Conservation (phyloP, 2,888 invertebrate genomes). For the Tiliacea citrago region DNA sequence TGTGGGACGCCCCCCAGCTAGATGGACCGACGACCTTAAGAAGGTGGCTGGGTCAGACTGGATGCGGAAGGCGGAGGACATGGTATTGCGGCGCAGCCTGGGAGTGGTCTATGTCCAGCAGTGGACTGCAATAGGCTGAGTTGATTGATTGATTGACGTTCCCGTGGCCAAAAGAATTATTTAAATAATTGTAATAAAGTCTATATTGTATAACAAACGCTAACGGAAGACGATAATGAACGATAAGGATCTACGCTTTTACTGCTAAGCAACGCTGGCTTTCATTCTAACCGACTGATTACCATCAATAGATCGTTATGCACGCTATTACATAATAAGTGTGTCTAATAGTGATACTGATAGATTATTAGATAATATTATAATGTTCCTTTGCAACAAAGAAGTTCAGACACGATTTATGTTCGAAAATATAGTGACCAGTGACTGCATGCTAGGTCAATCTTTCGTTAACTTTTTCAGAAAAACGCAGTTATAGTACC, state of each 20-base stretch:
- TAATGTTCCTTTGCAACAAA: neutral
- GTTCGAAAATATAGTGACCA: neutral
- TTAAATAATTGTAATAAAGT: constrained; percentile 14
- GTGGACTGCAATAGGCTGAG: no score
- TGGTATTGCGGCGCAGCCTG: no score
- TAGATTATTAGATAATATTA: neutral
- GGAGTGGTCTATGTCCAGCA: no score
- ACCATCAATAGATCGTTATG: constrained; percentile 34
- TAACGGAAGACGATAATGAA: constrained; percentile 51
- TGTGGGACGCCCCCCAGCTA: no score
- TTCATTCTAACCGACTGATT: constrained; percentile 58
- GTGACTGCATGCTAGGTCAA: neutral
- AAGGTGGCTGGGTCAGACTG: no score
- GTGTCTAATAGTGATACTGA: constrained; percentile 11
- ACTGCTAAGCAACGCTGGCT: constrained; percentile 41
- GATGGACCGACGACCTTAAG: no score
- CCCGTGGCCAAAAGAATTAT: no score
- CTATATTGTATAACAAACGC: constrained; percentile 23
- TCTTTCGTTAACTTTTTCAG: neutral
- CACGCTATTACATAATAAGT: constrained; percentile 64
- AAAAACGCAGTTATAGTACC: neutral
- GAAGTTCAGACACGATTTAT: neutral
- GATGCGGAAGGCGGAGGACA: no score
- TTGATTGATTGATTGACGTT: no score
- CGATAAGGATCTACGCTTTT: constrained; percentile 59